Conservation (phyloP, 2,113 vertebrate species). For the Shinisaurus crocodilurus region DNA sequence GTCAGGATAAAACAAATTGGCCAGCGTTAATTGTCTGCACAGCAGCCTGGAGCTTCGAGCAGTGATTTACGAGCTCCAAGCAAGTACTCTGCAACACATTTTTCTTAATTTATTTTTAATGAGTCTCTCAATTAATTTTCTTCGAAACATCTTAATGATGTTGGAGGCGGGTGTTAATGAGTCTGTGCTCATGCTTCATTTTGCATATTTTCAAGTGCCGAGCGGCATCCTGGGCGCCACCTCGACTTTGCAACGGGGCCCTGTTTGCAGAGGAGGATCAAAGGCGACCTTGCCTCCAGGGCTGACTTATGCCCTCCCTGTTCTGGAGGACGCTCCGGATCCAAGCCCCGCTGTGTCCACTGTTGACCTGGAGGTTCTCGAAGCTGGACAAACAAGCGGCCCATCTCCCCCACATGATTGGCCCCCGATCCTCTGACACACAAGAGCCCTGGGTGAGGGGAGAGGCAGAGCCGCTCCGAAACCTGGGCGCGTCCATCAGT, state of each 20-base stretch:
- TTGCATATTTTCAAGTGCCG: conserved; percentile 79
- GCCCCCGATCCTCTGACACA: too few species aligned
- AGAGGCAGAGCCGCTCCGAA: neutral
- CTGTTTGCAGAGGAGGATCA: too few species aligned
- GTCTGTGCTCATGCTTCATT: conserved; percentile 78
- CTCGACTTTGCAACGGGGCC: conserved; percentile 54
- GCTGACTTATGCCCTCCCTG: too few species aligned
- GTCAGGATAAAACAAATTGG: conserved; percentile 99
- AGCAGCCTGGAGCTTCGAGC: conserved; percentile 88
- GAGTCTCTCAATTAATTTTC: conserved; percentile 99
- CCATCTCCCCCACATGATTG: too few species aligned
- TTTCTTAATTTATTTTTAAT: conserved; percentile 99
- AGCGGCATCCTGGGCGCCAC: conserved; percentile 63
- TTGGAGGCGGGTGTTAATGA: conserved; percentile 91
- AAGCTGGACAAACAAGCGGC: too few species aligned
- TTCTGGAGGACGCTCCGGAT: neutral
- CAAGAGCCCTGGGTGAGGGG: neutral
- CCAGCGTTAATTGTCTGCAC: conserved; percentile 95
- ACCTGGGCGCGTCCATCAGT: neutral
- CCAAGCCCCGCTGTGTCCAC: neutral
- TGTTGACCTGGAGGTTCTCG: too few species aligned
- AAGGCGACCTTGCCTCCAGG: too few species aligned
- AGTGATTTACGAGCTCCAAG: conserved; percentile 96
- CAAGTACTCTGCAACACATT: conserved; percentile 93
- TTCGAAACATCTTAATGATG: conserved; percentile 97